Evolutionary conservation across 37 sponge, comb jelly and placozoan species (phyloP).

Genomic region (Crambe crambe): DNA sequence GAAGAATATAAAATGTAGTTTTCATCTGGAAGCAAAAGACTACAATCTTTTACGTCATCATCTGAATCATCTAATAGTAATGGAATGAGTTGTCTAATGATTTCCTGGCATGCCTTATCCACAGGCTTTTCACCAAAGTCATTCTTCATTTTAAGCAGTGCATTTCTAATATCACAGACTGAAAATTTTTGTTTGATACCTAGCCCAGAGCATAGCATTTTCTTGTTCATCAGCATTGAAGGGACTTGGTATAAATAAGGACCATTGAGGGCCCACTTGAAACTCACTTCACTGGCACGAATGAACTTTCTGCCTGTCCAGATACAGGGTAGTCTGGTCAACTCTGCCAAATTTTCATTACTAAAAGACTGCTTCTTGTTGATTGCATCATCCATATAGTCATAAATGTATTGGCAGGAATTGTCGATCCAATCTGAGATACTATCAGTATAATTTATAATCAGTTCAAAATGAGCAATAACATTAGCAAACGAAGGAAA

Average conservation of each 20-base stretch:
- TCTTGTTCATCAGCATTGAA: not conserved
- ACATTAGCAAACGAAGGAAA: conserved; percentile 18
- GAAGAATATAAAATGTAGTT: conserved; percentile 17
- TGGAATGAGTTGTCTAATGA: conserved; percentile 5
- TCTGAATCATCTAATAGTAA: not conserved
- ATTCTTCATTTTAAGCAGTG: conserved; percentile 36
- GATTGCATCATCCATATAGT: no score
- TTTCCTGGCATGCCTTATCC: conserved; percentile 4
- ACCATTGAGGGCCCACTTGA: no score
- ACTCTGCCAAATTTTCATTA: no score
- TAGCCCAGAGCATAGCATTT: conserved; percentile 12
- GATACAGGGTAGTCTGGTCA: no score
- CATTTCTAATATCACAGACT: conserved; percentile 25
- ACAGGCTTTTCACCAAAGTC: conserved; percentile 31
- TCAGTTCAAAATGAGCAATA: conserved; percentile 13
- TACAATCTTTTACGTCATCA: no score
- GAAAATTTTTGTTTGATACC: conserved; percentile 26
- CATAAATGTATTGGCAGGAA: no score
- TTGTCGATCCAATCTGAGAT: no score
- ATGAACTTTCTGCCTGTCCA: no score
- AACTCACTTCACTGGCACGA: no score
- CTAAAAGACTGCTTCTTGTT: no score
- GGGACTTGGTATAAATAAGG: conserved; percentile 55
- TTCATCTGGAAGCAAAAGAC: conserved; percentile 36
- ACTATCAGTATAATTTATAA: not conserved